Evolutionary conservation across 2,797 vertebrate genomes (phyloP), one percentile per base, ranked within the genome.

Genomic region (Paedocypris micromegethes): DNA sequence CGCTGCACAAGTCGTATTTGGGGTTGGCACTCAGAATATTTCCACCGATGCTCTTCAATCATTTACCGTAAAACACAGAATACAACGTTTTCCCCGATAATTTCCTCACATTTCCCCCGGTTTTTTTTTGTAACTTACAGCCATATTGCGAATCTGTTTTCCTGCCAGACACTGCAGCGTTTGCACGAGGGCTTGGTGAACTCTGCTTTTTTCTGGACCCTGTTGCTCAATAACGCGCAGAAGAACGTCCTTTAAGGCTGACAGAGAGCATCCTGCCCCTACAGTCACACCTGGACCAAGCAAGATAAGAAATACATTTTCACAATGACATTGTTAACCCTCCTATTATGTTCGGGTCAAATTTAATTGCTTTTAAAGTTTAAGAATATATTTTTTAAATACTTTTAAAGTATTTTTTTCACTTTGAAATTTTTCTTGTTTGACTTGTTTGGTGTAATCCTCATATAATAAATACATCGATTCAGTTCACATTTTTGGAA

Each of bases 121-220:
- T 47, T 61, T 6, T 5, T 45, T 47, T 45, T 41, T 9, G 48
- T 52, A 6, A 69, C 90, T 0, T 81, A 92, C 90, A 3, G 89
- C 90, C 81, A 90, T 75, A 0, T 92, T 92, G 75, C 85, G 85
- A 76, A 89, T 89, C 83, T 92, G 91, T 63, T 85, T 86, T 57
- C 88, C 82, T 0, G 83, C 90, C 55, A 92, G 81, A 41, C 80
- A 85, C 76, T 53, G 74, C 52, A 92, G 79, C 0, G 89, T 89
- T 54, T 86, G 75, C 66, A 89, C 45, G 3, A 92, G 78, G 38
- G 85, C 87, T 59, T 1, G 64, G 80, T 85, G 88, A 0, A 84
- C 68, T 67, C 72, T 83, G 0, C 77, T 86, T 72, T 86, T 89
- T 75, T 88, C 88, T 50, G 72, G 74, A 3, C 83, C 75, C 3